Conservation (phyloP, 2,113 vertebrate genomes). For the Tachysurus fulvidraco region DNA sequence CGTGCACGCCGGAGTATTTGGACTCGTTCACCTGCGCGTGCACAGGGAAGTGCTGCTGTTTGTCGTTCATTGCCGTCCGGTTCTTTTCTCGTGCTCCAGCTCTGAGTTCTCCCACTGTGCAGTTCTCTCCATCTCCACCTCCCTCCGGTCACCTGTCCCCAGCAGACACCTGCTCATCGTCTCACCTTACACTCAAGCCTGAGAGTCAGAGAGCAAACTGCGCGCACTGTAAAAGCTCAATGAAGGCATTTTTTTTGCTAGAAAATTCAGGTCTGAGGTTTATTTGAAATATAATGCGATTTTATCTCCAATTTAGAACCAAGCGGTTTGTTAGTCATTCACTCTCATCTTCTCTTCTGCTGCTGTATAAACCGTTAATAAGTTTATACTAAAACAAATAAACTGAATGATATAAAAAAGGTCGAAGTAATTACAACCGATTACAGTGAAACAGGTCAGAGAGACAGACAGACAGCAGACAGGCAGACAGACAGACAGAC, state of each 20-base stretch:
- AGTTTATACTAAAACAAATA: not conserved
- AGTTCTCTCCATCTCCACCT: slow-evolving; percentile 74
- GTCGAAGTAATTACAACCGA: not conserved
- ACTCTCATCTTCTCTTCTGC: not conserved
- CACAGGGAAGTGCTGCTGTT: slow-evolving; percentile 92
- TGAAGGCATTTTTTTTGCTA: not conserved
- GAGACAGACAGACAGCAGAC: not conserved
- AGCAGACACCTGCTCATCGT: slow-evolving; percentile 69
- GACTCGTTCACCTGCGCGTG: slow-evolving; percentile 87
- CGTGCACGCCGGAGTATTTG: slow-evolving; percentile 86
- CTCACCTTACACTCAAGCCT: slow-evolving; percentile 81
- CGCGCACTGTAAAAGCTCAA: slow-evolving; percentile 38
- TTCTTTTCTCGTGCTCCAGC: slow-evolving; percentile 76
- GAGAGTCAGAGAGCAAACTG: slow-evolving; percentile 64
- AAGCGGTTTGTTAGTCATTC: not conserved
- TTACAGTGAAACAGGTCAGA: not conserved
- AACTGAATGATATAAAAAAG: not conserved
- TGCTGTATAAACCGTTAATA: not conserved
- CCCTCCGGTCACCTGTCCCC: slow-evolving; percentile 66
- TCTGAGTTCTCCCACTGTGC: slow-evolving; percentile 74
- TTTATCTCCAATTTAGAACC: not conserved
- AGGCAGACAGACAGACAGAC: not conserved
- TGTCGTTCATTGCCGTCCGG: slow-evolving; percentile 95
- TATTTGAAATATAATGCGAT: not conserved
- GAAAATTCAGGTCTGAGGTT: not conserved